phyloP scores from a whole-genome alignment of 2,113 vertebrate genomes.

The Antigone vipio region DNA sequence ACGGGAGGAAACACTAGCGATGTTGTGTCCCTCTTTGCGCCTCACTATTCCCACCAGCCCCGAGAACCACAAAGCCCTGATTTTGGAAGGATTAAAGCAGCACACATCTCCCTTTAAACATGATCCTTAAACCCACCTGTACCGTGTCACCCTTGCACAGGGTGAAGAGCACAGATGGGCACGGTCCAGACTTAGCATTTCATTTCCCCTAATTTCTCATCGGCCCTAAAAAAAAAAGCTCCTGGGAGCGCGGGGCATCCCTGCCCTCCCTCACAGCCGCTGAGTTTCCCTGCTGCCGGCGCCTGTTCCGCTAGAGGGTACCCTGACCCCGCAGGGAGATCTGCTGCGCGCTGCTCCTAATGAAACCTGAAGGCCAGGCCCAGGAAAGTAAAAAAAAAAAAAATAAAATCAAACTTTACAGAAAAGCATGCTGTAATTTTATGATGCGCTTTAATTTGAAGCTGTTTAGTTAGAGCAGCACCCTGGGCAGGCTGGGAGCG shows the following conservation, averaged over 20 bases:
- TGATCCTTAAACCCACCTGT: background rate
- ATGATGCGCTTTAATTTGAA: constrained; percentile 70
- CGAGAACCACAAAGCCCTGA: background rate
- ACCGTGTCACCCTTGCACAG: background rate
- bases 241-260: background rate
- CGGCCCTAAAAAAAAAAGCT: background rate
- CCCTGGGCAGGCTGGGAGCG: constrained; percentile 58
- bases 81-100: background rate
- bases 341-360: constrained; percentile 25
- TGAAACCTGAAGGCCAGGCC: constrained; percentile 61
- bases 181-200: background rate
- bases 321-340: constrained; percentile 13
- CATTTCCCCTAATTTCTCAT: background rate
- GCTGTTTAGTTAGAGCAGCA: constrained; percentile 67
- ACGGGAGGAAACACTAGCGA: background rate
- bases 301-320: constrained; percentile 66
- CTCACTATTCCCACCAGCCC: background rate
- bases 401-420: constrained; percentile 34
- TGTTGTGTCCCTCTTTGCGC: background rate
- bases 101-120: background rate
- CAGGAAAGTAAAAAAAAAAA: constrained; percentile 9
- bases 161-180: background rate
- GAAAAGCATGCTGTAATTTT: constrained; percentile 77
- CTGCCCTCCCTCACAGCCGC: background rate
- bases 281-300: background rate